Conservation (phyloP, 1,140 invertebrate genomes). For the Diuraphis noxia region DNA sequence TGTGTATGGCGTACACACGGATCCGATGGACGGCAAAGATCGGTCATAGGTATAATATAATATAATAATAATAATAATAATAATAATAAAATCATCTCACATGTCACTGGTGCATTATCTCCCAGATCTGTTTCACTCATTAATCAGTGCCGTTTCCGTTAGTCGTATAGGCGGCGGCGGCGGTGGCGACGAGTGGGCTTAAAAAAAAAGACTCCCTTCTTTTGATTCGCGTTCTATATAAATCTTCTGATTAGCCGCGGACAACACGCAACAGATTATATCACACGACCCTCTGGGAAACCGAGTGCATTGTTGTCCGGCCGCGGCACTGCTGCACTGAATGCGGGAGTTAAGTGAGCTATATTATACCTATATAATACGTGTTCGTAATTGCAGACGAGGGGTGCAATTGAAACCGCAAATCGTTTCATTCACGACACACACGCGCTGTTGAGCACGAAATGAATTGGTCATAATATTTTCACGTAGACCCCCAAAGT, state of each 20-base stretch:
- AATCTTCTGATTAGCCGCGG: neutral
- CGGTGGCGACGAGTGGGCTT: neutral
- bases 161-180: no score
- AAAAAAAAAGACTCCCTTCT: neutral
- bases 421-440: constrained; percentile 32
- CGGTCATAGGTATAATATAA: no score
- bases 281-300: constrained; percentile 22
- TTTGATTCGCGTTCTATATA: neutral
- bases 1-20: neutral
- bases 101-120: constrained; percentile 1
- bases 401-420: neutral
- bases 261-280: constrained; percentile 30
- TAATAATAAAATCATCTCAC: neutral
- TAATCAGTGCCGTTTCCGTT: neutral
- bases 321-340: neutral
- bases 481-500: neutral
- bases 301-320: neutral
- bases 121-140: neutral
- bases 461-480: neutral
- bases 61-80: neutral
- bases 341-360: constrained; percentile 27
- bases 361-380: neutral
- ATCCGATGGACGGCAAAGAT: neutral
- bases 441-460: neutral
- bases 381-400: neutral